phyloP scores from a whole-genome alignment of 2,113 vertebrate genomes.

The Eulacestoma nigropectus region DNA sequence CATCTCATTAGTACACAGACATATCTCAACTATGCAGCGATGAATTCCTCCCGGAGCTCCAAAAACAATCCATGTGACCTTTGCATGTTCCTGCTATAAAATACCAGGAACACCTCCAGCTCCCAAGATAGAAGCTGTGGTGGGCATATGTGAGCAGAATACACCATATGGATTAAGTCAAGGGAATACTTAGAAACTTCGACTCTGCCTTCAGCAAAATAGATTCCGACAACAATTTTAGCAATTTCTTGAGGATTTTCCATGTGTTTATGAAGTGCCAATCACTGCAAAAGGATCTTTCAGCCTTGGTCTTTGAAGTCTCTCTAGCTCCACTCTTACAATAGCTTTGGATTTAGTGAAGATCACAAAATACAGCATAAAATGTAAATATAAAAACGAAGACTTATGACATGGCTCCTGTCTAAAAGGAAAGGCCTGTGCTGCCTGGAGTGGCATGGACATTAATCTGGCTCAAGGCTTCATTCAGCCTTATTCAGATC shows the following conservation, averaged over 20 bases:
- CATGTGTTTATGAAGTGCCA: not conserved
- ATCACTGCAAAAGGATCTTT: not conserved
- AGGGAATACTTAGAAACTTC: slow-evolving; percentile 27
- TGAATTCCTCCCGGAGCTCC: slow-evolving; percentile 28
- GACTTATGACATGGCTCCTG: not conserved
- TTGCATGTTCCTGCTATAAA: slow-evolving; percentile 53
- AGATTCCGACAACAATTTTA: slow-evolving; percentile 2
- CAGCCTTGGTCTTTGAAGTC: slow-evolving; percentile 23
- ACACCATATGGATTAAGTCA: slow-evolving; percentile 48
- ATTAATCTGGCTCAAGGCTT: not conserved
- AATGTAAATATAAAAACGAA: not conserved
- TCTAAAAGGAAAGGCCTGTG: not conserved
- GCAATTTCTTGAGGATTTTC: slow-evolving; percentile 36
- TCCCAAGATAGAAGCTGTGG: slow-evolving; percentile 52
- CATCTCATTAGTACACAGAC: slow-evolving; percentile 33
- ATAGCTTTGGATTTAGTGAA: not conserved
- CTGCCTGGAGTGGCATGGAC: not conserved
- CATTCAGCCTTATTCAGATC: slow-evolving; percentile 3
- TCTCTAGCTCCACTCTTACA: not conserved
- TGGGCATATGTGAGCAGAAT: slow-evolving; percentile 48
- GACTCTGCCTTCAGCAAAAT: slow-evolving; percentile 20
- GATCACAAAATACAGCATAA: slow-evolving; percentile 20
- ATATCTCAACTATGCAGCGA: not conserved
- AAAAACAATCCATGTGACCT: slow-evolving; percentile 49
- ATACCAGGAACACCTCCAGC: slow-evolving; percentile 60